phyloP scores from a whole-genome alignment of 2,797 vertebrate genomes.

The Peromyscus attwateri region DNA sequence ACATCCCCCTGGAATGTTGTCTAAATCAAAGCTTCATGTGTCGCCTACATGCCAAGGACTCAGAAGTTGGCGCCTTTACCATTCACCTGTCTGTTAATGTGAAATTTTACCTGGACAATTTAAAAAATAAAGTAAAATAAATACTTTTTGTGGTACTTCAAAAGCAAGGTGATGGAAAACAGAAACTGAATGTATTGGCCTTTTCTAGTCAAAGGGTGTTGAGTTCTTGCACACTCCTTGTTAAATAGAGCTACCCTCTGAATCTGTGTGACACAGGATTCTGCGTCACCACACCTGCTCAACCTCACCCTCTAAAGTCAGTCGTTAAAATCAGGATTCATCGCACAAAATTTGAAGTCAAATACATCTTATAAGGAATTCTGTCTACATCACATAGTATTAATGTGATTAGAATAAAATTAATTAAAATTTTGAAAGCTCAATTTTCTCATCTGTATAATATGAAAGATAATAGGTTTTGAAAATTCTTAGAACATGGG shows the following conservation, averaged over 20 bases:
- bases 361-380: background rate
- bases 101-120: background rate
- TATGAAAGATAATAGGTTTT: background rate
- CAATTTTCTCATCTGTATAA: background rate
- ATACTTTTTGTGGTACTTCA: background rate
- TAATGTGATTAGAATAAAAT: background rate
- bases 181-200: background rate
- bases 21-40: background rate
- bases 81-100: background rate
- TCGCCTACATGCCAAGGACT: background rate
- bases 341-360: background rate
- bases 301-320: background rate
- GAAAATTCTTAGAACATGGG: background rate
- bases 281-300: background rate
- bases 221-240: background rate
- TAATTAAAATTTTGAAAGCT: conserved; percentile 21
- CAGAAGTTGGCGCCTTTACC: background rate
- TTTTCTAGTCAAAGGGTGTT: background rate
- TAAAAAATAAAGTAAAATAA: background rate
- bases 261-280: background rate
- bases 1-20: background rate
- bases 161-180: background rate
- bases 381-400: background rate
- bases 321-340: conserved; percentile 1
- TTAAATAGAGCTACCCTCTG: background rate